Evolutionary conservation across 2,113 vertebrate species (phyloP).

Genomic region (Entelurus aequoreus): DNA sequence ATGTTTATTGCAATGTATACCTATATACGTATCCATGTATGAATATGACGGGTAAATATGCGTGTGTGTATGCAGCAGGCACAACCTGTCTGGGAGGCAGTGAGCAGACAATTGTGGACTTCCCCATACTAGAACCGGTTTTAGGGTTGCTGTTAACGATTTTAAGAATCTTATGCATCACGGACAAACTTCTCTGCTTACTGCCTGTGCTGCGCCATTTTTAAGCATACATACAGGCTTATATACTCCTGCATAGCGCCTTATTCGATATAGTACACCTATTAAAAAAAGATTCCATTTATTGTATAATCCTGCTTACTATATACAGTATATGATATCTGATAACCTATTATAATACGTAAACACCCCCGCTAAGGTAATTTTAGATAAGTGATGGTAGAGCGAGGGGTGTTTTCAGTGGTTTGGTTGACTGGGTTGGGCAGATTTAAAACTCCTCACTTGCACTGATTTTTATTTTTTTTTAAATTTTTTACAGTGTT

Average conservation of each 20-base stretch:
- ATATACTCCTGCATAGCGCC: slow-evolving; percentile 72
- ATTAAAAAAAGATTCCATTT: slow-evolving; percentile 71
- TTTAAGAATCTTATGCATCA: not conserved
- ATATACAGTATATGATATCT: slow-evolving; percentile 67
- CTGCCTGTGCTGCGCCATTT: slow-evolving; percentile 29
- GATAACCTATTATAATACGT: slow-evolving; percentile 69
- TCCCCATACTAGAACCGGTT: slow-evolving; percentile 1
- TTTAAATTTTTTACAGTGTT: not conserved
- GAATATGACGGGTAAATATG: slow-evolving; percentile 70
- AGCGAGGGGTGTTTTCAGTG: slow-evolving; percentile 42
- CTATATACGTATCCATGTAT: slow-evolving; percentile 77
- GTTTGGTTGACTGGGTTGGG: slow-evolving; percentile 15
- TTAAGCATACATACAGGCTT: slow-evolving; percentile 63
- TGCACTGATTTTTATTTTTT: not conserved
- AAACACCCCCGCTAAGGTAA: slow-evolving; percentile 65
- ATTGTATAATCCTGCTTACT: slow-evolving; percentile 74
- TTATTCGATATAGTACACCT: slow-evolving; percentile 71
- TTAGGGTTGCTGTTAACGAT: slow-evolving; percentile 3
- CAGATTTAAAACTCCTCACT: not conserved
- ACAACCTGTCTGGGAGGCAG: slow-evolving; percentile 42
- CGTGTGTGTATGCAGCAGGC: slow-evolving; percentile 62
- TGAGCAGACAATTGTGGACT: slow-evolving; percentile 22
- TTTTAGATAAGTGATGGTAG: slow-evolving; percentile 68
- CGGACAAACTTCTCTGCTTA: slow-evolving; percentile 23
- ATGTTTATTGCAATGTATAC: slow-evolving; percentile 79